These are phyloP conservation scores for Standfussiana lucernea DNA, from an alignment of 2,888 invertebrate genomes.

Conservation along the genomic window DNA sequence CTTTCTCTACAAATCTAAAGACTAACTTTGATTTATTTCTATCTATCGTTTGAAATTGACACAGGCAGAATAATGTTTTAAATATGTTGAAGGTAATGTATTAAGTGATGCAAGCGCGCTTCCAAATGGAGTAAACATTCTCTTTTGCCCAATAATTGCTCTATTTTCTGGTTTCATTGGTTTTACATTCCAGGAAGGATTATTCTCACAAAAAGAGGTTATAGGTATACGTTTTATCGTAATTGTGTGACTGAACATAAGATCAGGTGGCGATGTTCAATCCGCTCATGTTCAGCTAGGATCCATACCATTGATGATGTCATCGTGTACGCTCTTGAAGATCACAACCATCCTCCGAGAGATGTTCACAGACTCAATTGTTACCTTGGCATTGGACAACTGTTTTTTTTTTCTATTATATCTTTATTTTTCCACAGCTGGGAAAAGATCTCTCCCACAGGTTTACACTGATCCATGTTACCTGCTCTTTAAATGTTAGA, in stretches of 20 bases:
- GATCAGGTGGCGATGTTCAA: not conserved
- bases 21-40: not conserved
- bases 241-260: not conserved
- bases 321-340: not conserved
- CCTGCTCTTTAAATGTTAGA: no score
- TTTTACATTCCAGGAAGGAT: constrained; percentile 34
- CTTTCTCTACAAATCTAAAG: not conserved
- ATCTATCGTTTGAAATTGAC: not conserved
- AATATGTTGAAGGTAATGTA: no score
- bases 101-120: constrained; percentile 58
- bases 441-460: no score
- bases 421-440: no score
- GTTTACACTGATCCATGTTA: no score
- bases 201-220: not conserved
- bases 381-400: no score
- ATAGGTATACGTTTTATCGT: not conserved
- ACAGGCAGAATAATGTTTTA: no score
- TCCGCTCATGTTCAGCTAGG: not conserved
- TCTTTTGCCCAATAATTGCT: not conserved
- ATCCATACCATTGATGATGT: not conserved
- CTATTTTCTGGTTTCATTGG: not conserved
- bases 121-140: not conserved
- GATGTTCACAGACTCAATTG: no score
- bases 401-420: no score
- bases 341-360: not conserved